Conservation (phyloP, 2,797 vertebrate genomes). For the Ibycter americanus region DNA sequence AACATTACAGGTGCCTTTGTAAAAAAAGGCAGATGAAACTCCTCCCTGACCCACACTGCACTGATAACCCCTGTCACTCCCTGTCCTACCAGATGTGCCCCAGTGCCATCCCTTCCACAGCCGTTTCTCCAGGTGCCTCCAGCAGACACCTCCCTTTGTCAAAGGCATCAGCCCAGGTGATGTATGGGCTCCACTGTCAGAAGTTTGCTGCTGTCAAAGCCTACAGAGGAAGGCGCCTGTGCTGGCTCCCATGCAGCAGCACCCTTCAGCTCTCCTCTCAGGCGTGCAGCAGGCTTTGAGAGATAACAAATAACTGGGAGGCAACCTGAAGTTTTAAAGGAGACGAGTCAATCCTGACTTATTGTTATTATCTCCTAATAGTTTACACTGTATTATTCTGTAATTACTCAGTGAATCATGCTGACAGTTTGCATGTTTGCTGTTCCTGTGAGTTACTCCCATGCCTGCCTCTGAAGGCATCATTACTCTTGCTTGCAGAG, state of each 20-base stretch:
- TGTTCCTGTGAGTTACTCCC: constrained; percentile 16
- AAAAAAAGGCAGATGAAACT: no score
- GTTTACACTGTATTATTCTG: constrained; percentile 62
- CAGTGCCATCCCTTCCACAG: background rate
- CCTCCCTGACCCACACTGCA: background rate
- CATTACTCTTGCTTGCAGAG: constrained; percentile 11
- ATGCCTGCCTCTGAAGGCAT: background rate
- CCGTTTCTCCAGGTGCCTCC: background rate
- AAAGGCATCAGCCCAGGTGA: background rate
- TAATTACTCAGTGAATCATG: constrained; percentile 72
- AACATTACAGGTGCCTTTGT: background rate
- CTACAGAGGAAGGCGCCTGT: background rate
- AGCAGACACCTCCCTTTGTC: background rate
- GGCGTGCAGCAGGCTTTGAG: background rate
- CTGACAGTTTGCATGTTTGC: constrained; percentile 43
- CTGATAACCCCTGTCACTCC: background rate
- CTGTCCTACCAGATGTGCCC: background rate
- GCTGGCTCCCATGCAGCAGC: background rate
- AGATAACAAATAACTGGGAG: constrained; percentile 1
- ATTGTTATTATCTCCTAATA: constrained; percentile 68
- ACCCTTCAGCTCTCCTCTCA: background rate
- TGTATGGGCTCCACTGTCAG: background rate
- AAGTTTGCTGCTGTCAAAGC: background rate
- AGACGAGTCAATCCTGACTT: constrained; percentile 52
- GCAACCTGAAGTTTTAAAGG: constrained; percentile 37